phyloP scores from a whole-genome alignment of 2,113 vertebrate genomes.

The Puffinus mauretanicus region DNA sequence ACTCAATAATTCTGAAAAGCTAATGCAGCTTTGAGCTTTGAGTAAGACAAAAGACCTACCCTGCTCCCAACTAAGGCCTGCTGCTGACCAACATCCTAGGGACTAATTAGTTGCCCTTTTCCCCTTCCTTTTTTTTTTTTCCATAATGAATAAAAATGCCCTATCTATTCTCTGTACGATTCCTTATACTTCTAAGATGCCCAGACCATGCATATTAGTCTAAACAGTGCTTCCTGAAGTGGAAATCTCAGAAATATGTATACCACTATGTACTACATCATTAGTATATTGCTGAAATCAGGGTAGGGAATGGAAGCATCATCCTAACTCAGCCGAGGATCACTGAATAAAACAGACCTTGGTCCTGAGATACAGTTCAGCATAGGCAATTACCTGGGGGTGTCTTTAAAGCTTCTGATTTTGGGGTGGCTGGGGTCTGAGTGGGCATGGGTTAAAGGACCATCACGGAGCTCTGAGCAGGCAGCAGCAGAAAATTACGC shows the following conservation, averaged over 20 bases:
- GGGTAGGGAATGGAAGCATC: neutral
- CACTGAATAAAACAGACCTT: fast-evolving
- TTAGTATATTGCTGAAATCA: neutral
- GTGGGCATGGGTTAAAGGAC: neutral
- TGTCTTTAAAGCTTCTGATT: neutral
- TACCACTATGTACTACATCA: too few relatives aligned
- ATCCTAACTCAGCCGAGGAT: neutral
- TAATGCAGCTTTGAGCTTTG: neutral
- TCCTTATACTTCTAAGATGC: neutral
- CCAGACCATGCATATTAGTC: neutral
- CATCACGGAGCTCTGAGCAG: neutral
- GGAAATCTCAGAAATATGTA: neutral
- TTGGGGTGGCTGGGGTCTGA: neutral
- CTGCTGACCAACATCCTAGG: neutral
- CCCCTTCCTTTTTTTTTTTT: neutral
- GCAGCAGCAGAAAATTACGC: neutral
- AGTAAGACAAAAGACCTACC: neutral
- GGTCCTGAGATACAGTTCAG: neutral
- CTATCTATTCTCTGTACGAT: fast-evolving
- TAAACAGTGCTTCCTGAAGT: neutral
- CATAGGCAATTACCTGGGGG: neutral
- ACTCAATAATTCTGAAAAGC: neutral
- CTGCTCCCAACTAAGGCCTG: neutral
- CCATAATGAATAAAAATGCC: neutral
- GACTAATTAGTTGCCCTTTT: neutral